Percentiles rank a stretch among this genome's conserved stretches.
These are phyloP conservation scores for Arizona elegans DNA, from an alignment of 2,113 vertebrate genomes.

Conservation along the genomic window DNA sequence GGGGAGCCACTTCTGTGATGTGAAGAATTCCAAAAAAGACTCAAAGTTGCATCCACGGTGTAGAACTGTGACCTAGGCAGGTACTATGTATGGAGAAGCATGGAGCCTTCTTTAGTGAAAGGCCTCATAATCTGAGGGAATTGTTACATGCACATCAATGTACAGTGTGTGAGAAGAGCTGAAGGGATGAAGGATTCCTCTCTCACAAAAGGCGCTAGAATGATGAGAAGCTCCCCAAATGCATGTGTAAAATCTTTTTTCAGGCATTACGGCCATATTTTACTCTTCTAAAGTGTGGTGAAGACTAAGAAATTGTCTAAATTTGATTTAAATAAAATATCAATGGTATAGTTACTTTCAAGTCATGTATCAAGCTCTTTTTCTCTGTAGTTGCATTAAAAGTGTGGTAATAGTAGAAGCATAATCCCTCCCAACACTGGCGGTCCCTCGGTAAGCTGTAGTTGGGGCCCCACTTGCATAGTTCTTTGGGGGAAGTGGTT, in stretches of 20 bases:
- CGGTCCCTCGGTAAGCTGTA: neutral
- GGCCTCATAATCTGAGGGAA: no score
- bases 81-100: no score
- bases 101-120: no score
- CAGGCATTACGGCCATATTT: neutral
- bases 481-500: neutral
- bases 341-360: neutral
- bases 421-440: neutral
- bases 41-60: no score
- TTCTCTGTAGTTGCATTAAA: neutral
- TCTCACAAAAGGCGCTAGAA: no score
- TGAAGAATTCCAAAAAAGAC: no score
- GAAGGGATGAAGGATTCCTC: no score
- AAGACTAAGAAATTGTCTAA: neutral
- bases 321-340: neutral
- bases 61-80: no score
- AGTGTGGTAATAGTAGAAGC: neutral
- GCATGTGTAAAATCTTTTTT: neutral
- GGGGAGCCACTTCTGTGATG: no score
- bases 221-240: neutral
- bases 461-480: neutral
- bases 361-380: neutral
- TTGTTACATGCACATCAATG: no score
- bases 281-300: neutral
- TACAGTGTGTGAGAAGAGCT: no score